Base-by-base conservation (phyloP, 2,797 vertebrate species). In the Spheniscus humboldti region DNA sequence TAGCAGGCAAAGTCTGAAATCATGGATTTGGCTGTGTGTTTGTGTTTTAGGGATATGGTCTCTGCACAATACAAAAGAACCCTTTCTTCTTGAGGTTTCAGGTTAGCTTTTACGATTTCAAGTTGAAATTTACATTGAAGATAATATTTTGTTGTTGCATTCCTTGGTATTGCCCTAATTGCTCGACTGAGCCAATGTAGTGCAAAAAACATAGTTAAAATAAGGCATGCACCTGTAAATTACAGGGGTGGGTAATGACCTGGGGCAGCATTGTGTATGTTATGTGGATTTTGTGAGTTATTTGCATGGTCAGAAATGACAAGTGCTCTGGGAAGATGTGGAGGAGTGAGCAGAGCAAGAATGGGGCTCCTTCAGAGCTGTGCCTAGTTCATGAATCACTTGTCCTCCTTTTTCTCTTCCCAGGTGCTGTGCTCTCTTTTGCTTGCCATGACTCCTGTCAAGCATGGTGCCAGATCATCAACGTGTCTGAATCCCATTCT, bases 381-480 rank as follows among this genome's bases (percentile, higher is more conserved):
- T 31, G 18, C 68, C 20, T 53, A 3, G 27, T 13, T 56, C 1
- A 1, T 74, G 10, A 52, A 17, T 63, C 13, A 10, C n/a, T 73
- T 69, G 13, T 62, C 23, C 19, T 90, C 12, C 56, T 89, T 55
- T 87, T 92, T 11, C 31, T 78, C 39, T 77, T 63, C 27, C 15
- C 71, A 98, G 98, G 98, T 59, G 95, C 94, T 16, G 74, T 97
- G 68, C 90, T 98, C 10, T 95, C 97, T 79, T 72, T 98, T 41
- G 14, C 93, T 57, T 98, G 98, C 63, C 24, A 19, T 1, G 96
- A 97, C 88, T 94, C 87, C 35, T 96, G 96, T 55, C 94, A 94
- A 68, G 97, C 97, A 11, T 97, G 96, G 96, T 98, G 98, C 94
- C 97, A 96, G 86, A 97, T 98, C 86, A 97, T 96, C 82, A 98